Conservation (phyloP, 2,113 vertebrate genomes). For the Ia io region DNA sequence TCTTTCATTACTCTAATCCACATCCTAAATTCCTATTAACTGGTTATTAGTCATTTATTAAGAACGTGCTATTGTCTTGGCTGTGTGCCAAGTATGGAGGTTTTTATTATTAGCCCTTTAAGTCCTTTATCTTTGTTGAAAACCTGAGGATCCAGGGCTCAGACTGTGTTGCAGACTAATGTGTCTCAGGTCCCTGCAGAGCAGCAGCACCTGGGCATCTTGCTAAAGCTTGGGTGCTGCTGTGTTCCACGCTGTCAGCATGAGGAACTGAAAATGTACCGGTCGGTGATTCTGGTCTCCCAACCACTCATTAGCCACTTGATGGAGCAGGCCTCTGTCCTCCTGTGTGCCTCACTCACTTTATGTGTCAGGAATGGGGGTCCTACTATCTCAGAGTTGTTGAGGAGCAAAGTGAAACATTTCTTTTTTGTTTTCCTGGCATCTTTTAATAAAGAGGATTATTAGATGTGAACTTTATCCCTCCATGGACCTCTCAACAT, state of each 20-base stretch:
- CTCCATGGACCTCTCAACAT: not conserved
- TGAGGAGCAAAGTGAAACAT: not conserved
- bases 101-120: conserved; percentile 3
- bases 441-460: not conserved
- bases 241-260: not conserved
- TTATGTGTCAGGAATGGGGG: not conserved
- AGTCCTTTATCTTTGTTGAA: not conserved
- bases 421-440: not conserved
- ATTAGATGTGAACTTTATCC: not conserved
- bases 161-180: not conserved
- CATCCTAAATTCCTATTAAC: not conserved
- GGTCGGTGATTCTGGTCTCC: not conserved
- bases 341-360: not conserved
- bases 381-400: not conserved
- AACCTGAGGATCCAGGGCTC: not conserved
- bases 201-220: not conserved
- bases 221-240: not conserved
- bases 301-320: not conserved
- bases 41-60: not conserved
- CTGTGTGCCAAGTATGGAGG: not conserved
- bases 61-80: not conserved
- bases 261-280: not conserved
- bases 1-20: not conserved
- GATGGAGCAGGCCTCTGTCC: not conserved
- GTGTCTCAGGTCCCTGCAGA: not conserved